Conservation (phyloP, 1,140 invertebrate species). For the Grapholita molesta region DNA sequence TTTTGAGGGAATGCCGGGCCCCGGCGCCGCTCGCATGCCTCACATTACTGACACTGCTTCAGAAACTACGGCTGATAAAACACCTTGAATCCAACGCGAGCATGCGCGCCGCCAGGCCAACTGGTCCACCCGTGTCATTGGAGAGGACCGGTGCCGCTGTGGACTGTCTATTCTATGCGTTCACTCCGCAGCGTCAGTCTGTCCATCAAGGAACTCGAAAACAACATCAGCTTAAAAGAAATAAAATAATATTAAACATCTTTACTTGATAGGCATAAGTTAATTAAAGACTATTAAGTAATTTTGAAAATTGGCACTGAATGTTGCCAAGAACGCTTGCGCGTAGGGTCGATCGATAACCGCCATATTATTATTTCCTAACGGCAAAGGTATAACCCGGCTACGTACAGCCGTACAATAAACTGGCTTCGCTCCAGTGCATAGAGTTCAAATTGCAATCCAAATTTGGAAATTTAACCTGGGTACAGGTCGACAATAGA, state of each 20-base stretch:
- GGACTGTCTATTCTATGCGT: not conserved
- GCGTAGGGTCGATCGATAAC: slow-evolving; percentile 56
- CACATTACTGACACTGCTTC: slow-evolving; percentile 59
- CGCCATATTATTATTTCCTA: slow-evolving; percentile 32
- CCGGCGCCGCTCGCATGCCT: slow-evolving; percentile 44
- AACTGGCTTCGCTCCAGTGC: not conserved
- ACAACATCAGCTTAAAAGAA: not conserved
- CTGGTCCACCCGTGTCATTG: slow-evolving; percentile 44
- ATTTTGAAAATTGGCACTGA: slow-evolving; percentile 29
- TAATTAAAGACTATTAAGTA: not conserved
- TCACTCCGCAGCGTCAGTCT: not conserved
- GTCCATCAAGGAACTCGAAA: not conserved
- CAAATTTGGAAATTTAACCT: not conserved
- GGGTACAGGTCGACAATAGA: slow-evolving; percentile 5
- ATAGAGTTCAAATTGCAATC: slow-evolving; percentile 19
- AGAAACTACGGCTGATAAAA: slow-evolving; percentile 52
- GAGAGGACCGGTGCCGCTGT: slow-evolving; percentile 12
- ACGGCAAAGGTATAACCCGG: slow-evolving; percentile 19
- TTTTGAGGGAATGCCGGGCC: slow-evolving; percentile 40
- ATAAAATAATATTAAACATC: not conserved
- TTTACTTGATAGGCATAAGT: not conserved
- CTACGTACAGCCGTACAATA: slow-evolving; percentile 25
- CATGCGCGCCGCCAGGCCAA: slow-evolving; percentile 63
- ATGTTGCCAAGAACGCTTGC: slow-evolving; percentile 49
- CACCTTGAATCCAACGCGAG: slow-evolving; percentile 30